Base-by-base conservation (phyloP, 1,140 invertebrate genomes). In the Notospermus geniculatus region DNA sequence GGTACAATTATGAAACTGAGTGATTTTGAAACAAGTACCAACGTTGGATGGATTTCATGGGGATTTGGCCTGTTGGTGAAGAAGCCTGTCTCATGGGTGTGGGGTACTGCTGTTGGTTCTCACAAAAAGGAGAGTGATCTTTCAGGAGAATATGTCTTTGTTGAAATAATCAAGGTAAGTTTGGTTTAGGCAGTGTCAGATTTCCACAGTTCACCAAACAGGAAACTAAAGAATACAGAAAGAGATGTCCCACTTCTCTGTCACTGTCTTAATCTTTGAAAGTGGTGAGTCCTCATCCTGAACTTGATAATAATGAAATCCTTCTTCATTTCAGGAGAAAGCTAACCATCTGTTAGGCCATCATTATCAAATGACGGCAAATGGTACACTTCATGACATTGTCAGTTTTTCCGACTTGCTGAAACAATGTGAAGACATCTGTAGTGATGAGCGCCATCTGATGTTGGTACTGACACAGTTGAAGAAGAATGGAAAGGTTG, bases 311-410 rank as follows among this genome's bases (percentile, higher is more conserved):
- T 52, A 29, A 19, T 39, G 36, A 36, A 23, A 23, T 39, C n/a
- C n/a, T n/a, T n/a, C n/a, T n/a, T n/a, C n/a, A n/a, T n/a, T 57
- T 32, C 32, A 57, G 56, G 56, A 57, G 41, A 57, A 57, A 25
- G 56, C 56, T 2, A 36, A 43, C 9, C 23, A 57, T 25, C 22
- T 57, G n/a, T 22, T 57, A 19, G 41, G 0, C 2, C 39, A 43
- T 41, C 56, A 57, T n/a, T 9, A 39, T 22, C 15, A 5, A 0
- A 22, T 43, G 41, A 25, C 56, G 2, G 23, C n/a, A 39, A 36
- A 28, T 19, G 23, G 19, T 27, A 36, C 27, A 19, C 32, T 27
- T 39, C 23, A 57, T 17, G 41, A 57, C 56, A 28, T 57, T 43
- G 56, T 39, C 15, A 22, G 30, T 43, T 43, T 32, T 2, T 9